A percentile compares a stretch with the other conserved stretches of the same genome.
Conservation (phyloP, 64 coral and sea anemone species). For the Porites australiensis region DNA sequence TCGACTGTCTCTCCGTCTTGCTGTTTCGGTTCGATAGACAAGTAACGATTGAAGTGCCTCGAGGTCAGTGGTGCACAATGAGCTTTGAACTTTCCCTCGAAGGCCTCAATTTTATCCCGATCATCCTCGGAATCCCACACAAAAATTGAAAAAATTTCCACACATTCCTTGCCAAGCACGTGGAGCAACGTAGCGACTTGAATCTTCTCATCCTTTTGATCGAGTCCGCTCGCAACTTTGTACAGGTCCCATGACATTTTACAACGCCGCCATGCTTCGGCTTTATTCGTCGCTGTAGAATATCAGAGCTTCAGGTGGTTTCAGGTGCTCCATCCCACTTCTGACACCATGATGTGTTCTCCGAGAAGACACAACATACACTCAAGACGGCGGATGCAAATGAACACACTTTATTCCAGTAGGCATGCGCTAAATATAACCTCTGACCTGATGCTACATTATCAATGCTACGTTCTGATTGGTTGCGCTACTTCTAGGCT, state of each 20-base stretch:
- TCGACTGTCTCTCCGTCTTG: no score
- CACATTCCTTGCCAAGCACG: slow-evolving; percentile 60
- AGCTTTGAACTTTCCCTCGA: slow-evolving; percentile 64
- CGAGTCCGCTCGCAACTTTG: slow-evolving; percentile 54
- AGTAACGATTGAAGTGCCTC: slow-evolving; percentile 55
- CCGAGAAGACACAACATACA: no score
- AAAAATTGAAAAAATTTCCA: slow-evolving; percentile 62
- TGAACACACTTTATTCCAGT: no score
- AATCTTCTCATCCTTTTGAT: no score
- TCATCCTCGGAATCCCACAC: slow-evolving; percentile 44
- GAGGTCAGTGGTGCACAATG: slow-evolving; percentile 59
- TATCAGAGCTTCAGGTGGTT: slow-evolving; percentile 49
- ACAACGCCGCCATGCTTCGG: slow-evolving; percentile 63
- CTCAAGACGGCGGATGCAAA: no score
- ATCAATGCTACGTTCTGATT: no score
- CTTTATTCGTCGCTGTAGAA: slow-evolving; percentile 54
- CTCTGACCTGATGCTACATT: no score
- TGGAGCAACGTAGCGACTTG: no score
- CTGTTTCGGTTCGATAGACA: no score
- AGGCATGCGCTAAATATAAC: no score
- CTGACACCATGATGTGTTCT: slow-evolving; percentile 29
- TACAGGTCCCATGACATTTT: slow-evolving; percentile 52
- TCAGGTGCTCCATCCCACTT: slow-evolving; percentile 62
- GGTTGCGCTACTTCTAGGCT: no score
- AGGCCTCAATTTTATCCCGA: slow-evolving; percentile 26